phyloP scores from a whole-genome alignment of 2,797 vertebrate genomes.

The Clarias laeviceps region DNA sequence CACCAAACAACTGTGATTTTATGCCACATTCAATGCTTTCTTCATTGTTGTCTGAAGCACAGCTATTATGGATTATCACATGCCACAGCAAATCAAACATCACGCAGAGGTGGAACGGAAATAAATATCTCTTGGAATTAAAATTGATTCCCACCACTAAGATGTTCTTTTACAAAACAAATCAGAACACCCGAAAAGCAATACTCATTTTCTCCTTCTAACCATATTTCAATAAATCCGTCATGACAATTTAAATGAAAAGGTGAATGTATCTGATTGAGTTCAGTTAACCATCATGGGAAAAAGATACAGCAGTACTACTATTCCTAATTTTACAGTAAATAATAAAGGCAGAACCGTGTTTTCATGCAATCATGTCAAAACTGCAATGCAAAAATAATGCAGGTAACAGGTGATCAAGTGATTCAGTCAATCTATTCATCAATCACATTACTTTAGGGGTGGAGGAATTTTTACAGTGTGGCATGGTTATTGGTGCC shows the following conservation, averaged over 20 bases:
- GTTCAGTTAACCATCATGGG: neutral
- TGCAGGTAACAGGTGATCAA: neutral
- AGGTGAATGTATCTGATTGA: neutral
- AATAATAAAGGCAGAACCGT: neutral
- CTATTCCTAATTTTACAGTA: neutral
- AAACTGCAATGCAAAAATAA: neutral
- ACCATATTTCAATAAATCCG: neutral
- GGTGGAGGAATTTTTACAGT: neutral
- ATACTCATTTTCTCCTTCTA: neutral
- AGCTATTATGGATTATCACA: neutral
- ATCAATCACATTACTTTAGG: too few relatives aligned
- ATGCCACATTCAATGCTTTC: neutral
- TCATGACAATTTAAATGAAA: neutral
- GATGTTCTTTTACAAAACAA: neutral
- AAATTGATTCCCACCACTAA: neutral
- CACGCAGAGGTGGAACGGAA: neutral
- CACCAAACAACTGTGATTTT: conserved; percentile 17
- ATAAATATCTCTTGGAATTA: neutral
- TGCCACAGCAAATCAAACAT: neutral
- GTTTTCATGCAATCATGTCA: neutral
- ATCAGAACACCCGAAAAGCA: neutral
- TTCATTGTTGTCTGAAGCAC: neutral
- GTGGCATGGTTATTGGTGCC: neutral
- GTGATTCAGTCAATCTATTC: neutral
- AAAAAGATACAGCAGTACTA: too few relatives aligned